These are phyloP conservation scores for Onthophagus sagittarius DNA, from an alignment of 2,888 invertebrate species.

Conservation along the genomic window DNA sequence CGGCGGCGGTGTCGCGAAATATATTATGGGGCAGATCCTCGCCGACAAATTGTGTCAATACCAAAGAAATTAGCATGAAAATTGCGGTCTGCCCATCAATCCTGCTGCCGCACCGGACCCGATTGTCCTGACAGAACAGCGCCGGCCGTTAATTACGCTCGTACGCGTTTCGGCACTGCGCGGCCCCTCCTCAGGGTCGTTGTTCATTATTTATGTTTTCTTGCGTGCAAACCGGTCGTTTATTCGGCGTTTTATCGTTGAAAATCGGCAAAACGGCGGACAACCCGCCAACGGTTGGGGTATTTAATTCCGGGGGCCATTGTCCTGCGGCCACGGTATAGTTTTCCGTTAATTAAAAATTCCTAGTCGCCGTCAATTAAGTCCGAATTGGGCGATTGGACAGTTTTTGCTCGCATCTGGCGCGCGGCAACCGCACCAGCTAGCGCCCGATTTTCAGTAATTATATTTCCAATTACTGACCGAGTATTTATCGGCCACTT, in stretches of 20 bases:
- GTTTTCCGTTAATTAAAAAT: not conserved
- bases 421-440: not conserved
- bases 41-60: not conserved
- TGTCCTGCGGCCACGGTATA: not conserved
- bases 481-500: not conserved
- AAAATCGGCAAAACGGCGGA: not conserved
- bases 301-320: not conserved
- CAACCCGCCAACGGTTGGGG: not conserved
- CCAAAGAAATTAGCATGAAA: not conserved
- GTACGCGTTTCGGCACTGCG: not conserved
- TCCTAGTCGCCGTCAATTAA: not conserved
- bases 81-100: not conserved
- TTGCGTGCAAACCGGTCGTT: constrained; percentile 5
- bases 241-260: not conserved
- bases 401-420: not conserved
- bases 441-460: not conserved
- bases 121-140: not conserved
- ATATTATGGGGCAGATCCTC: not conserved
- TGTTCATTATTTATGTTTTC: constrained; percentile 5
- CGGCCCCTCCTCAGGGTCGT: not conserved
- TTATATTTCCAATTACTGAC: not conserved
- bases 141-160: constrained; percentile 4
- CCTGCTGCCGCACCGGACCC: not conserved
- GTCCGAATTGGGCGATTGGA: not conserved
- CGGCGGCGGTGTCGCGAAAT: not conserved